Evolutionary conservation across 2,797 vertebrate genomes (phyloP).

Genomic region (Peromyscus aztecus): DNA sequence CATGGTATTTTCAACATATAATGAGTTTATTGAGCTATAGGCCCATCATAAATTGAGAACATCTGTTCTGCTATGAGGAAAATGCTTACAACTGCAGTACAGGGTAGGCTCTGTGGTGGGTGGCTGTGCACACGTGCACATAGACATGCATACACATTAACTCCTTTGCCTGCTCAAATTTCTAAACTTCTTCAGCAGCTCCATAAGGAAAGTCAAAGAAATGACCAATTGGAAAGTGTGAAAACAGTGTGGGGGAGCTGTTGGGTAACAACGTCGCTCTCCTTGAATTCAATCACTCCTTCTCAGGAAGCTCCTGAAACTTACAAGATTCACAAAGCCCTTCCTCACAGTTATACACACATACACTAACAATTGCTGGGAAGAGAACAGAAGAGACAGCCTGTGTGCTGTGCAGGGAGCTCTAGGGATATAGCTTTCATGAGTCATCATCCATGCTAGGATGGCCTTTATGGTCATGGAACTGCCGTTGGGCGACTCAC

Average conservation of each 20-base stretch:
- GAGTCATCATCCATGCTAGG: background rate
- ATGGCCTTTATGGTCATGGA: background rate
- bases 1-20: background rate
- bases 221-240: background rate
- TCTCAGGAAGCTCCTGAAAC: background rate
- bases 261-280: background rate
- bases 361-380: background rate
- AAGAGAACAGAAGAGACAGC: background rate
- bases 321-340: background rate
- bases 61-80: background rate
- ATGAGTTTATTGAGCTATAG: background rate
- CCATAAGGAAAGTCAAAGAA: background rate
- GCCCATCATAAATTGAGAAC: background rate
- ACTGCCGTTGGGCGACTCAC: background rate
- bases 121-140: rapidly evolving
- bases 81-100: background rate
- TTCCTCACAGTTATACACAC: background rate
- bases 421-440: background rate
- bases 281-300: background rate
- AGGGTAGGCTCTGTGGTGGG: background rate
- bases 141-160: background rate
- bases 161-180: background rate
- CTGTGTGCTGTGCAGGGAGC: background rate
- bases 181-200: background rate
- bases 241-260: background rate